Evolutionary conservation across 2,888 invertebrate species (phyloP).

Genomic region (Mesoligia furuncula): DNA sequence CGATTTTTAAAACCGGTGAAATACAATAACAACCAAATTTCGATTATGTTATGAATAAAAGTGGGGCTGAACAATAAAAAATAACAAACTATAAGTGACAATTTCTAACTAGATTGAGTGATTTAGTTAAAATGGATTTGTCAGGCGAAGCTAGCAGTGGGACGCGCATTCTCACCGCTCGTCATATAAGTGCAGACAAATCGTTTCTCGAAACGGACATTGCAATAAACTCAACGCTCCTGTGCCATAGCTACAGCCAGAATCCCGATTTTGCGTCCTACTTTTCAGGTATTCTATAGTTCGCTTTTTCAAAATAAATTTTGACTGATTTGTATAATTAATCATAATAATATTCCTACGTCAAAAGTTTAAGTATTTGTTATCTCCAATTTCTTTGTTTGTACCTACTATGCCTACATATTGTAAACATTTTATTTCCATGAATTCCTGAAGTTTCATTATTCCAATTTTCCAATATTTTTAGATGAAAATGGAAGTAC

Average conservation of each 20-base stretch:
- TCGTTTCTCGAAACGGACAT: slow-evolving; percentile 73
- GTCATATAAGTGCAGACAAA: slow-evolving; percentile 81
- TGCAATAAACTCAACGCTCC: slow-evolving; percentile 82
- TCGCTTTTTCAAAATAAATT: neutral
- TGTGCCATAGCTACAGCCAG: slow-evolving; percentile 82
- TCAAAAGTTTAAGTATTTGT: neutral
- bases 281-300: slow-evolving; percentile 78
- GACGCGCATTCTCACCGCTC: slow-evolving; percentile 73
- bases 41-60: slow-evolving; percentile 59
- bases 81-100: slow-evolving; percentile 35
- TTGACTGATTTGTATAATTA: neutral
- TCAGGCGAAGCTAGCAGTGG: slow-evolving; percentile 77
- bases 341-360: no score
- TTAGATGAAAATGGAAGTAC: neutral
- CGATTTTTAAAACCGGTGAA: slow-evolving; percentile 49
- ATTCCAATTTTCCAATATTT: neutral
- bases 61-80: slow-evolving; percentile 26
- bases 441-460: neutral
- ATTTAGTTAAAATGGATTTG: slow-evolving; percentile 78
- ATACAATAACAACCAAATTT: slow-evolving; percentile 12
- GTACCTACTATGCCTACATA: neutral
- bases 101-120: slow-evolving; percentile 37
- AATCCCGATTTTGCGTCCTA: slow-evolving; percentile 84
- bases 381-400: neutral
- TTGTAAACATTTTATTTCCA: neutral